Base-by-base conservation (phyloP, 2,797 vertebrate genomes). In the Lepilemur septentrionalis region DNA sequence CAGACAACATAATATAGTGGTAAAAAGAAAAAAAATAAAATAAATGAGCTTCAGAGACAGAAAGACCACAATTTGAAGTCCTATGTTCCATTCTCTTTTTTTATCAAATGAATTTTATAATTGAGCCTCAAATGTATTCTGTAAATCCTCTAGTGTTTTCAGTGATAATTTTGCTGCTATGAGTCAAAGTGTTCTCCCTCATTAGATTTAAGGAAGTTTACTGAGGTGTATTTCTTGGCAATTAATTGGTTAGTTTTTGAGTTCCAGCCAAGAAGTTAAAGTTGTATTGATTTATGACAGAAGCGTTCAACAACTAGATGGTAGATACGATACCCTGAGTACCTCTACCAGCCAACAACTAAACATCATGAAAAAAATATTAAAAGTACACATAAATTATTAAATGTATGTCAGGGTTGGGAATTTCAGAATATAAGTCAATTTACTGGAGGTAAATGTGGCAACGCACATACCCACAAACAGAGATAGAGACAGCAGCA, bases 281-380 rank as follows among this genome's bases (percentile, higher is more conserved):
- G 5, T 96, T 88, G 52, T 75, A 97, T 76, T 85, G 89, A 95
- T 91, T 96, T 95, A 89, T 85, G 57, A 85, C 41, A 63, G 30
- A 90, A 83, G 38, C 30, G 78, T 73, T 90, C n/a, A 5, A 32
- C 67, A 97, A 89, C 13, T 93, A 65, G 35, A 88, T 32, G n/a
- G 35, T 82, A 91, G 4, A 82, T 79, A 93, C 55, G 46, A 95
- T 83, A 86, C 32, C 69, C 46, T 78, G 22, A 61, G 28, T 79
- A 55, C 22, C 25, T 30, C 23, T 80, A 57, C 23, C 46, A 88
- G 15, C 30, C 73, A 90, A 73, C 30, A 97, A 90, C 7, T 70
- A 80, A 89, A 75, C 43, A 79, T 70, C 84, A 93, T 83, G 9
- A 94, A 95, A 97, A 97, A n/a, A 93, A 94, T 48, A 32, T 82